Percentiles rank a stretch among this genome's conserved stretches.
Evolutionary conservation across 2,888 invertebrate species (phyloP).

Genomic region (Lithophane socia): DNA sequence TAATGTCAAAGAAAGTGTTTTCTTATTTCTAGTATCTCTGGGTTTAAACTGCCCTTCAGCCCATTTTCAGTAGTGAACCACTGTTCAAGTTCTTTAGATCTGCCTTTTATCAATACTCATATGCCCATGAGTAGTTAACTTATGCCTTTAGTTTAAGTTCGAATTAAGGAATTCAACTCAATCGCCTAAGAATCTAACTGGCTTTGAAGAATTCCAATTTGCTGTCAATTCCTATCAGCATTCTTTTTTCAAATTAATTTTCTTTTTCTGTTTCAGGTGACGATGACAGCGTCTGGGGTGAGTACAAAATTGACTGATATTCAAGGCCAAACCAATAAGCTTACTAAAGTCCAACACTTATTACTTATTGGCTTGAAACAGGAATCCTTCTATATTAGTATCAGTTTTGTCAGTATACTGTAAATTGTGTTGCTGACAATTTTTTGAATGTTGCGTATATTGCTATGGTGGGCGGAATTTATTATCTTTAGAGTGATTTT

Average conservation of each 20-base stretch:
- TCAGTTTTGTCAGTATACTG: not conserved
- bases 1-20: not conserved
- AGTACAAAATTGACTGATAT: conserved; percentile 28
- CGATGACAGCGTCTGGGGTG: conserved; percentile 49
- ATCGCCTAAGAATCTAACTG: not conserved
- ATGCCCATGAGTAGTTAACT: not conserved
- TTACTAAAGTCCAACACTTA: not conserved
- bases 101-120: not conserved
- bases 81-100: not conserved
- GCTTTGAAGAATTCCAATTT: not conserved
- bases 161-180: not conserved
- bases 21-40: not conserved
- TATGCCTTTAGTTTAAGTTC: too few relatives aligned
- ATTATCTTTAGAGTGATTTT: not conserved
- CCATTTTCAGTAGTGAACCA: not conserved
- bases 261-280: conserved; percentile 62
- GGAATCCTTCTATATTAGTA: not conserved
- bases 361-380: not conserved
- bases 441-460: not conserved
- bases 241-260: not conserved
- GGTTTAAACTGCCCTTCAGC: not conserved
- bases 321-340: conserved; percentile 15
- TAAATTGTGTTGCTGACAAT: not conserved
- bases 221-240: not conserved
- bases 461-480: not conserved